Percentiles rank a stretch among this genome's conserved stretches.
phyloP scores from a whole-genome alignment of 1,140 invertebrate genomes.

The Lordiphosa collinella region DNA sequence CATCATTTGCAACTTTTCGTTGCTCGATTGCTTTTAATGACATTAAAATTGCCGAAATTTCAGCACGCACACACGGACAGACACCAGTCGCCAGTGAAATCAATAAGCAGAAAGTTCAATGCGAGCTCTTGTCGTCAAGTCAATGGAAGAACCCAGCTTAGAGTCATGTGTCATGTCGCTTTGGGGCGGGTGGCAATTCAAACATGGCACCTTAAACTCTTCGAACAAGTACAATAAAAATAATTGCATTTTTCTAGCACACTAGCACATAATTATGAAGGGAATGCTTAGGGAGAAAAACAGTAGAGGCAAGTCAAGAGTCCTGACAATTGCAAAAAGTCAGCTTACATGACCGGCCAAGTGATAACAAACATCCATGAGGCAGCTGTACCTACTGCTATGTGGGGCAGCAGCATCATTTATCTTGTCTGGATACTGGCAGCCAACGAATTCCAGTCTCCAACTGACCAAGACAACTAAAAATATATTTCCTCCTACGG shows the following conservation, averaged over 20 bases:
- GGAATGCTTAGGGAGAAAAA: slow-evolving; percentile 14
- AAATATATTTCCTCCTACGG: slow-evolving; percentile 41
- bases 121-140: slow-evolving; percentile 20
- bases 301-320: slow-evolving; percentile 25
- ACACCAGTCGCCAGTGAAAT: slow-evolving; percentile 31
- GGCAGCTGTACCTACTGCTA: slow-evolving; percentile 1
- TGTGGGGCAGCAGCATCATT: slow-evolving; percentile 58
- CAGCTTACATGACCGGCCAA: slow-evolving; percentile 52
- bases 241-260: no score
- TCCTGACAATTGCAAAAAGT: slow-evolving; percentile 58
- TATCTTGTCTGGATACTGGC: slow-evolving; percentile 51
- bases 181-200: slow-evolving; percentile 46
- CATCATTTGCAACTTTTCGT: slow-evolving; percentile 72
- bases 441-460: slow-evolving; percentile 24
- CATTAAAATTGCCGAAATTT: slow-evolving; percentile 75
- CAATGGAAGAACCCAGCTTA: slow-evolving; percentile 12
- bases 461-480: slow-evolving; percentile 33
- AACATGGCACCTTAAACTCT: slow-evolving; percentile 55
- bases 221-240: slow-evolving; percentile 40
- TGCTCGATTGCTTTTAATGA: slow-evolving; percentile 65
- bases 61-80: slow-evolving; percentile 39
- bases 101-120: slow-evolving; percentile 63
- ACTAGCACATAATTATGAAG: slow-evolving; percentile 64
- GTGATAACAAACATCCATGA: slow-evolving; percentile 28
- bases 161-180: slow-evolving; percentile 37